These are phyloP conservation scores for Crossocerus cetratus DNA, from an alignment of 2,888 invertebrate genomes.

Conservation along the genomic window DNA sequence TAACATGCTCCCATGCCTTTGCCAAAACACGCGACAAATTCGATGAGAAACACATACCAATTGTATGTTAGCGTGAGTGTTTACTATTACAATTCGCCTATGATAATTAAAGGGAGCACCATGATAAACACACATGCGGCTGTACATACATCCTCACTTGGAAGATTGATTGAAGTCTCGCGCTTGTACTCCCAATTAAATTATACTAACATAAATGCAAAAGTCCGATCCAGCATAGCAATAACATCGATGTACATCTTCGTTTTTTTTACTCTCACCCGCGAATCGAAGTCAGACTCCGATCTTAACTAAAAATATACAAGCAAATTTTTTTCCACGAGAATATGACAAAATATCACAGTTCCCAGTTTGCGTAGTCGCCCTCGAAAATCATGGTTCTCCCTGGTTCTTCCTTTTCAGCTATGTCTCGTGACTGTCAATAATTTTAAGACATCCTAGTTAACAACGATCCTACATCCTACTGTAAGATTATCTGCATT, in stretches of 20 bases:
- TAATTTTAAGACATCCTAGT: slow-evolving; percentile 66
- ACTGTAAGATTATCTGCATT: slow-evolving; percentile 68
- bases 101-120: slow-evolving; percentile 63
- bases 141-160: slow-evolving; percentile 57
- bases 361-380: slow-evolving; percentile 70
- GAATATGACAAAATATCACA: slow-evolving; percentile 74
- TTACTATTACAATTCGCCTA: slow-evolving; percentile 66
- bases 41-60: slow-evolving; percentile 57
- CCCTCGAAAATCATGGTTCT: slow-evolving; percentile 64
- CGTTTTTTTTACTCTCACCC: slow-evolving; percentile 41
- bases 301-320: slow-evolving; percentile 48
- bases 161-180: slow-evolving; percentile 67
- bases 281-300: slow-evolving; percentile 40
- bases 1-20: slow-evolving; percentile 23
- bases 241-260: slow-evolving; percentile 28
- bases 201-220: slow-evolving; percentile 60
- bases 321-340: slow-evolving; percentile 61
- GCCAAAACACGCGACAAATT: slow-evolving; percentile 57
- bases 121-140: slow-evolving; percentile 60
- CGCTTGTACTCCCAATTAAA: slow-evolving; percentile 50
- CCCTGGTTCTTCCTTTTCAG: slow-evolving; percentile 54
- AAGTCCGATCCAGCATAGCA: slow-evolving; percentile 48
- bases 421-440: slow-evolving; percentile 64
- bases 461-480: slow-evolving; percentile 74
- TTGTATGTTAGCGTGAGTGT: slow-evolving; percentile 64